Conservation (phyloP, 2,888 invertebrate species). For the Sisyra nigra region DNA sequence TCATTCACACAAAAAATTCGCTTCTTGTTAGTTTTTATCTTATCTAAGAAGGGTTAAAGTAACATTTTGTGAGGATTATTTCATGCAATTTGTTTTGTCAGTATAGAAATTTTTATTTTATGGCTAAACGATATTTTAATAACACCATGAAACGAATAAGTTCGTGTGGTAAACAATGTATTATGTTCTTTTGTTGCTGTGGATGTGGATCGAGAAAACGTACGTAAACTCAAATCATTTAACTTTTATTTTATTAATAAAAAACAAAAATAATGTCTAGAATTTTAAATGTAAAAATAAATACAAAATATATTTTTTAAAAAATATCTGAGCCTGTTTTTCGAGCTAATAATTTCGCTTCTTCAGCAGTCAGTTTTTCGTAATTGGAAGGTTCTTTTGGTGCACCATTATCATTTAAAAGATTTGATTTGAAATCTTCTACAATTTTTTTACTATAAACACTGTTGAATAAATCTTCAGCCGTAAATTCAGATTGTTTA, state of each 20-base stretch:
- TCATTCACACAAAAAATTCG: too few species aligned
- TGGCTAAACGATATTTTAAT: too few species aligned
- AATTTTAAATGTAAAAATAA: not conserved
- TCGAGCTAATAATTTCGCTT: conserved; percentile 51
- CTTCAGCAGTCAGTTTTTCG: conserved; percentile 53
- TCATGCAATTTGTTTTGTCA: too few species aligned
- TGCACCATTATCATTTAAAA: conserved; percentile 50
- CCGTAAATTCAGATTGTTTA: conserved; percentile 64
- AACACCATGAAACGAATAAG: too few species aligned
- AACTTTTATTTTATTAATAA: conserved; percentile 1
- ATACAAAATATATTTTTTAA: conserved; percentile 13
- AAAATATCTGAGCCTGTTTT: conserved; percentile 75
- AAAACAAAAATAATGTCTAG: not conserved
- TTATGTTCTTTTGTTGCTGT: too few species aligned
- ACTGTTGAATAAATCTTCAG: conserved; percentile 65
- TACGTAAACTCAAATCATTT: not conserved
- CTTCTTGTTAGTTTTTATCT: too few species aligned
- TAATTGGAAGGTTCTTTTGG: conserved; percentile 53
- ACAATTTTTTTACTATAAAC: conserved; percentile 66
- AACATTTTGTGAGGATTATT: too few species aligned
- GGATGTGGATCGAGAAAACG: too few species aligned
- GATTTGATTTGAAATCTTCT: conserved; percentile 52
- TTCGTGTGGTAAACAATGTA: too few species aligned
- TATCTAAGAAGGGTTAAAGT: too few species aligned
- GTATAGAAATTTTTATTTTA: too few species aligned